A percentile compares a stretch with the other conserved stretches of the same genome.
Evolutionary conservation across 2,113 vertebrate genomes (phyloP).

Genomic region (Nyctereutes procyonoides): DNA sequence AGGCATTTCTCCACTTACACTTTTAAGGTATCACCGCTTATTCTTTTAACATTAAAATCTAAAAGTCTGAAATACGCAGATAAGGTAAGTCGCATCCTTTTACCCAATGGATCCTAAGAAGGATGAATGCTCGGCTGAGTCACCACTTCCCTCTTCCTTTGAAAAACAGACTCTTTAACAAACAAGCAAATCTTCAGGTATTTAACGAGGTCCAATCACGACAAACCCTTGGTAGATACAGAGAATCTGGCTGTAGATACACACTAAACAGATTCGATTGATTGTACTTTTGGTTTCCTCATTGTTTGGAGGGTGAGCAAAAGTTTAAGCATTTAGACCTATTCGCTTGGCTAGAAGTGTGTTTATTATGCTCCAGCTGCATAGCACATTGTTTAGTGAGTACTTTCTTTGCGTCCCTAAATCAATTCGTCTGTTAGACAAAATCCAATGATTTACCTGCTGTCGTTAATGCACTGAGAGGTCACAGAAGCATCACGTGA

Average conservation of each 20-base stretch:
- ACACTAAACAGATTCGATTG: background rate
- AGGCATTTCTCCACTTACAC: background rate
- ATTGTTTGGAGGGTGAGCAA: slow-evolving; percentile 69
- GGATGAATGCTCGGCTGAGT: background rate
- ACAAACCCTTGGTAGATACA: background rate
- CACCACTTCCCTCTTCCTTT: background rate
- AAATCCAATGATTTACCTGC: slow-evolving; percentile 66
- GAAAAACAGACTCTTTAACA: background rate
- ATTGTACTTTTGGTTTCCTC: slow-evolving; percentile 73
- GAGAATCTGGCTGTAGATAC: background rate
- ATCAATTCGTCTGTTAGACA: slow-evolving; percentile 65
- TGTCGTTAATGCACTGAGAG: slow-evolving; percentile 40
- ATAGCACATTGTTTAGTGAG: slow-evolving; percentile 41
- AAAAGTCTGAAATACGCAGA: background rate
- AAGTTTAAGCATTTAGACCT: slow-evolving; percentile 76
- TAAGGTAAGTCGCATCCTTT: background rate
- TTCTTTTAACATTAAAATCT: background rate
- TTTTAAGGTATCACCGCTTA: background rate
- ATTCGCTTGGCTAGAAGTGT: slow-evolving; percentile 51
- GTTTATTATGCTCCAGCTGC: slow-evolving; percentile 65
- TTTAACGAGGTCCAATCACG: background rate
- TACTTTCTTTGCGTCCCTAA: slow-evolving; percentile 63
- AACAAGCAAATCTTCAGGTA: background rate
- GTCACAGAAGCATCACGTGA: slow-evolving; percentile 53
- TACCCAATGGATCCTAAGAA: background rate